Conservation (phyloP, 2,888 invertebrate genomes). For the Sepiola atlantica region DNA sequence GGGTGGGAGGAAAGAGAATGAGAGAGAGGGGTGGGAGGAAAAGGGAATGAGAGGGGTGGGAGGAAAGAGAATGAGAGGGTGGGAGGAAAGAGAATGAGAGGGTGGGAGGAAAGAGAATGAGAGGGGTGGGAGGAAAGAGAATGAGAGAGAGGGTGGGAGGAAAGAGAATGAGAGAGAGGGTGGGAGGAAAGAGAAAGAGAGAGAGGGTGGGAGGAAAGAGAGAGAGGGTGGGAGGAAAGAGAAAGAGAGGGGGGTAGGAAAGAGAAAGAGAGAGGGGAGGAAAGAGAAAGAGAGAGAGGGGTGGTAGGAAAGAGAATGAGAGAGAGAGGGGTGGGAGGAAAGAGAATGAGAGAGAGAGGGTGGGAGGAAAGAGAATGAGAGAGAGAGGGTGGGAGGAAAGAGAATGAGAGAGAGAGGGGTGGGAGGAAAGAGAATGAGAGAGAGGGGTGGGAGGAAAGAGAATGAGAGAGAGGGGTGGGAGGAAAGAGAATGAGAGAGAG, state of each 20-base stretch:
- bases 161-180: not conserved
- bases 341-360: too few relatives aligned
- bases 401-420: not conserved
- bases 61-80: fast-evolving
- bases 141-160: too few relatives aligned
- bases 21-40: not conserved
- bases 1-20: not conserved
- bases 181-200: too few relatives aligned
- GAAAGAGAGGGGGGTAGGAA: too few relatives aligned
- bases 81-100: not conserved
- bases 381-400: not conserved
- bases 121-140: too few relatives aligned
- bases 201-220: not conserved
- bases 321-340: too few relatives aligned
- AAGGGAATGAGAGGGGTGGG: not conserved
- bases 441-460: not conserved
- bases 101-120: too few relatives aligned
- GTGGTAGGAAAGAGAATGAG: too few relatives aligned
- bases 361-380: not conserved
- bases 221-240: too few relatives aligned
- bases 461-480: not conserved
- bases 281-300: too few relatives aligned
- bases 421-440: not conserved
- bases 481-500: too few relatives aligned
- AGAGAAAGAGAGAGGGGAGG: too few relatives aligned